phyloP scores from a whole-genome alignment of 53 echinoderm and acorn worm species.

The Stichopus horrens region DNA sequence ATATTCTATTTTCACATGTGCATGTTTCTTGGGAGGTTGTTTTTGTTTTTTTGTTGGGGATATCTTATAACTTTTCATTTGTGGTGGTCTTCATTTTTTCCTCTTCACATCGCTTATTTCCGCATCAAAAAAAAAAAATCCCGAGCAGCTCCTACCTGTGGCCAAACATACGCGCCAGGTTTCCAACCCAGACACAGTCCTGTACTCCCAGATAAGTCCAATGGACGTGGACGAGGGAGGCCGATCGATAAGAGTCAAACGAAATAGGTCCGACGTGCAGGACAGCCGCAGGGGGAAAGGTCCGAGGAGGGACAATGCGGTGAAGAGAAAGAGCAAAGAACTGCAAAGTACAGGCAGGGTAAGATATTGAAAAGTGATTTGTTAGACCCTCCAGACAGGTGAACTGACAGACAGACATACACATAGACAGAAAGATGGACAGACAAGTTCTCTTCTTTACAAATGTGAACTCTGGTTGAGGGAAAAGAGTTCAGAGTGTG shows the following conservation, averaged over 20 bases:
- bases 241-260: conserved; percentile 54
- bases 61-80: background rate
- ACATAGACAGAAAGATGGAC: no score
- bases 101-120: background rate
- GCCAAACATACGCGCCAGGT: conserved; percentile 67
- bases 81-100: background rate
- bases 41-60: background rate
- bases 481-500: no score
- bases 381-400: no score
- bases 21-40: background rate
- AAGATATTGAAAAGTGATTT: conserved; percentile 5
- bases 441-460: no score
- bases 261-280: conserved; percentile 88
- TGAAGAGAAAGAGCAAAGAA: conserved; percentile 55
- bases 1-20: no score
- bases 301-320: background rate
- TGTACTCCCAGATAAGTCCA: conserved; percentile 18
- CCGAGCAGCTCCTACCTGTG: conserved; percentile 61
- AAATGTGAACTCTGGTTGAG: no score
- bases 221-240: conserved; percentile 14
- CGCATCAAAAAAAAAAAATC: no score
- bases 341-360: conserved; percentile 67
- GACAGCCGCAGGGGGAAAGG: conserved; percentile 44
- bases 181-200: conserved; percentile 77
- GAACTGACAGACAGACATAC: no score